A percentile compares a stretch with the other conserved stretches of the same genome.
These are phyloP conservation scores for Tupaia tana DNA, from an alignment of 2,113 vertebrate species.

Conservation along the genomic window DNA sequence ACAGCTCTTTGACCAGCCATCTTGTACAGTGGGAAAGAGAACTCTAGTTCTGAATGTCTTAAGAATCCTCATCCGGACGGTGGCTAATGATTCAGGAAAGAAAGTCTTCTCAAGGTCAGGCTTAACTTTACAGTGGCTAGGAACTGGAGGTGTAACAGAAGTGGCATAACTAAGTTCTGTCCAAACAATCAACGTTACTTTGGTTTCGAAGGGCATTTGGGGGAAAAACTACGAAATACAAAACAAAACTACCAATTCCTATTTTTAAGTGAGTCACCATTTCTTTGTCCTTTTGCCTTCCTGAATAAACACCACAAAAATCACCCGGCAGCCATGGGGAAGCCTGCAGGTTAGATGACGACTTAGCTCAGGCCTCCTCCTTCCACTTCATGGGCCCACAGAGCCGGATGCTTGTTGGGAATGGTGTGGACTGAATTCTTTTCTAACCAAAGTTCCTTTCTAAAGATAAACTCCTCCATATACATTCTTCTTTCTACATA, in stretches of 20 bases:
- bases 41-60: not conserved
- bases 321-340: not conserved
- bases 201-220: slow-evolving; percentile 29
- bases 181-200: not conserved
- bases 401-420: not conserved
- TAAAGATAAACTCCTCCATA: not conserved
- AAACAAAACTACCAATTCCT: slow-evolving; percentile 48
- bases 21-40: too few relatives aligned
- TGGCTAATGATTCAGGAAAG: slow-evolving; percentile 26
- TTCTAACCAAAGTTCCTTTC: not conserved
- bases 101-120: not conserved
- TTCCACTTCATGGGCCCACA: not conserved
- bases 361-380: not conserved
- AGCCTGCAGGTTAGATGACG: not conserved
- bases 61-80: not conserved
- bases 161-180: not conserved
- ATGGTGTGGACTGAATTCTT: not conserved
- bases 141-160: not conserved
- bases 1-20: too few relatives aligned
- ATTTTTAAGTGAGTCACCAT: not conserved
- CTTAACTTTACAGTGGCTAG: not conserved
- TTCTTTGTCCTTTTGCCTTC: not conserved
- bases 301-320: not conserved
- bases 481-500: not conserved
- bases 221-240: slow-evolving; percentile 9